Conservation (phyloP, 2,888 invertebrate species). For the Campoplex capitator region DNA sequence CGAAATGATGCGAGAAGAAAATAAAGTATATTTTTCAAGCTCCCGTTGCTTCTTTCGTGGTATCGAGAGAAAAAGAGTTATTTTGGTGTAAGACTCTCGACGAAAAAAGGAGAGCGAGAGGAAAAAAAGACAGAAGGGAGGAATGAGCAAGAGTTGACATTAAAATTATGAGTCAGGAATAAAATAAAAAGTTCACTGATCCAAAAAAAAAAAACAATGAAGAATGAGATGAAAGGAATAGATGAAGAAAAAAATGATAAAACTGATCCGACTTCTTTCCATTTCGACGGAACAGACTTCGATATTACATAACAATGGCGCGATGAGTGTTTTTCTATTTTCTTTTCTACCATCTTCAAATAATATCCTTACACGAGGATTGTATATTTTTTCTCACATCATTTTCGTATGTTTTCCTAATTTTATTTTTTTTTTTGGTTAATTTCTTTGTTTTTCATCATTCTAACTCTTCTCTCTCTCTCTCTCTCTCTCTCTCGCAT, state of each 20-base stretch:
- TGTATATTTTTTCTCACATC: conserved; percentile 30
- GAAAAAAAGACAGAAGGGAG: conserved; percentile 55
- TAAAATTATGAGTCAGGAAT: conserved; percentile 59
- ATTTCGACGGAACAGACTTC: conserved; percentile 59
- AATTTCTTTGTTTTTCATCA: background rate
- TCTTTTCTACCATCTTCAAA: conserved; percentile 40
- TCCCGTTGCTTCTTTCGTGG: background rate
- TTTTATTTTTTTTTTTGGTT: conserved; percentile 23
- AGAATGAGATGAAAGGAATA: conserved; percentile 30
- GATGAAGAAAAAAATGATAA: background rate
- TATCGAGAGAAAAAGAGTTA: conserved; percentile 38
- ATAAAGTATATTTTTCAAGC: conserved; percentile 3
- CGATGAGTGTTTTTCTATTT: conserved; percentile 45
- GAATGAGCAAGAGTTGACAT: conserved; percentile 55
- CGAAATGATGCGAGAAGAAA: conserved; percentile 28
- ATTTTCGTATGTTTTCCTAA: conserved; percentile 43
- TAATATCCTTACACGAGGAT: conserved; percentile 5
- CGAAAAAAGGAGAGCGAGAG: conserved; percentile 45
- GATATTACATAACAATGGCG: conserved; percentile 52
- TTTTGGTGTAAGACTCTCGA: conserved; percentile 3
- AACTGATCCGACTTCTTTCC: conserved; percentile 50
- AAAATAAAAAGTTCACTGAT: background rate
- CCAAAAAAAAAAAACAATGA: conserved; percentile 26
- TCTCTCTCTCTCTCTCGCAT: conserved; percentile 28
- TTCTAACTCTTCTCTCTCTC: conserved; percentile 36